Evolutionary conservation across 2,888 invertebrate species (phyloP).

Genomic region (Nomada flava): DNA sequence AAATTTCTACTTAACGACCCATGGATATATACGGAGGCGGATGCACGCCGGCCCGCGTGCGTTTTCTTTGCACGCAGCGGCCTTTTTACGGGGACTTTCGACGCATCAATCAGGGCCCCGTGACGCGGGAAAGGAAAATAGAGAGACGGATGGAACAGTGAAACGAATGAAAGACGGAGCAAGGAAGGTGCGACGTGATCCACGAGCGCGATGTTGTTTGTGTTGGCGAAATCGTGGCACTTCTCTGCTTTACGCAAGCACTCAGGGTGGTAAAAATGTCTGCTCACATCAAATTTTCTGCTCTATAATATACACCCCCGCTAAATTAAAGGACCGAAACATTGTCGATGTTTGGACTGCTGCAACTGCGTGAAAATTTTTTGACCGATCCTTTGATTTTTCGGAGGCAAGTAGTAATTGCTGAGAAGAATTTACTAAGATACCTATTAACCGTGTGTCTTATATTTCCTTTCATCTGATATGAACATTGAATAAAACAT

Average conservation of each 20-base stretch:
- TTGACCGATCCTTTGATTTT: neutral
- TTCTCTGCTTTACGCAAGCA: no score
- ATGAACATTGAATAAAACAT: no score
- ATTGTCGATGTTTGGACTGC: no score
- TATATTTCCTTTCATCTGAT: no score
- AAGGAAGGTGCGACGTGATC: neutral
- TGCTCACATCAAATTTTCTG: no score
- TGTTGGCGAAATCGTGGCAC: neutral
- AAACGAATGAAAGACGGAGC: neutral
- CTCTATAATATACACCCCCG: no score
- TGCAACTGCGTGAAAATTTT: no score
- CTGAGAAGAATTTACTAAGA: no score
- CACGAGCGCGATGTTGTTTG: neutral
- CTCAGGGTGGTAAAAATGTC: no score
- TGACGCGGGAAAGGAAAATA: constrained; percentile 33
- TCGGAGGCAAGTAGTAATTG: no score
- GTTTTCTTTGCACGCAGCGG: constrained; percentile 36
- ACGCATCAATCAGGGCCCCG: constrained; percentile 50
- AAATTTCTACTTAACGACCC: constrained; percentile 63
- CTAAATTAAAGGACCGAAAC: no score
- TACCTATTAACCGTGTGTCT: no score
- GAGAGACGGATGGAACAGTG: constrained; percentile 10
- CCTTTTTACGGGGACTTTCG: constrained; percentile 47
- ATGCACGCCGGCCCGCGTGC: neutral
- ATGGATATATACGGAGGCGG: neutral